Evolutionary conservation across 2,113 vertebrate genomes (phyloP).

Genomic region (Pandion haliaetus): DNA sequence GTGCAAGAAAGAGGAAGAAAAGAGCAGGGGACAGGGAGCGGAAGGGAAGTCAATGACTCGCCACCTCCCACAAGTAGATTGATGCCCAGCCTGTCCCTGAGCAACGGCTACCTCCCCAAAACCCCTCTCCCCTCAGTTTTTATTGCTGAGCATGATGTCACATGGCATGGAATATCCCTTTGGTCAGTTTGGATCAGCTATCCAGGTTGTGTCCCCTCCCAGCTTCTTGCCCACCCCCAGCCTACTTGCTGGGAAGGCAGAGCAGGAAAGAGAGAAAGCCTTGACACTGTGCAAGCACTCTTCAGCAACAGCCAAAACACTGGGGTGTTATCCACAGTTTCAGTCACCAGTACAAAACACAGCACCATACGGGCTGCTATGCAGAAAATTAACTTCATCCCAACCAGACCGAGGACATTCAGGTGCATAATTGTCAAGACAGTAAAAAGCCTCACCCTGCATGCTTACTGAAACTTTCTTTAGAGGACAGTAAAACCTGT

Average conservation of each 20-base stretch:
- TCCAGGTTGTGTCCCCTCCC: not conserved
- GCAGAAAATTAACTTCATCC: not conserved
- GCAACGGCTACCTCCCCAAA: not conserved
- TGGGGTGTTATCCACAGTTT: not conserved
- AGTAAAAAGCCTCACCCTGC: not conserved
- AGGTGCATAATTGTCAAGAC: not conserved
- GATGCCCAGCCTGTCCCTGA: not conserved
- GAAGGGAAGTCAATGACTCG: not conserved
- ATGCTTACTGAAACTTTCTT: not conserved
- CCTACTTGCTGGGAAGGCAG: not conserved
- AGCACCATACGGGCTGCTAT: not conserved
- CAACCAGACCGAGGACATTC: not conserved
- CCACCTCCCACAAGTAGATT: not conserved
- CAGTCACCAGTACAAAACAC: not conserved
- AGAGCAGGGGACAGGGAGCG: too few species aligned
- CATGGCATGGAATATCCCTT: not conserved
- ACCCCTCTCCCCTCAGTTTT: not conserved
- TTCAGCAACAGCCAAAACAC: not conserved
- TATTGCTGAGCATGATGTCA: not conserved
- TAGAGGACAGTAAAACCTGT: not conserved
- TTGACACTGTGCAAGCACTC: not conserved
- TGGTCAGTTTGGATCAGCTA: not conserved
- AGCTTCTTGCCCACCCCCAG: not conserved
- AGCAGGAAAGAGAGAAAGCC: not conserved
- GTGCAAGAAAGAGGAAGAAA: not conserved